A percentile compares a stretch with the other conserved stretches of the same genome.
These are phyloP conservation scores for Paracyclopina nana DNA, from an alignment of 1,140 invertebrate species.

Conservation along the genomic window DNA sequence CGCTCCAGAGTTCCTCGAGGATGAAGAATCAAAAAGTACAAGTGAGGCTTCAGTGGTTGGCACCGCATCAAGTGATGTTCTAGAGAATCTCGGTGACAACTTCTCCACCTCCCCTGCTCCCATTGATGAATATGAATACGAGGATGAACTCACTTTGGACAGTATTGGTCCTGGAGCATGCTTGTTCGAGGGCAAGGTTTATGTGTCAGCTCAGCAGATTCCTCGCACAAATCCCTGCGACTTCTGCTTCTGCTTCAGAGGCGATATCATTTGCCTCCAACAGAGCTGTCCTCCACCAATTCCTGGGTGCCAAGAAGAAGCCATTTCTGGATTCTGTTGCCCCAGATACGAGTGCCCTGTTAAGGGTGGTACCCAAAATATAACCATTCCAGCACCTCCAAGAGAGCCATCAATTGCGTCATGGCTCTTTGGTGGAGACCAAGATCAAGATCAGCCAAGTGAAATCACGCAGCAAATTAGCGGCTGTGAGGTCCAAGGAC, in stretches of 20 bases:
- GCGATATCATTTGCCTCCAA: slow-evolving; percentile 82
- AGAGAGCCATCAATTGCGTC: slow-evolving; percentile 15
- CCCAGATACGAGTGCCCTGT: slow-evolving; percentile 81
- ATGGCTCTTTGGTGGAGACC: slow-evolving; percentile 13
- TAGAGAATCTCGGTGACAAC: neutral
- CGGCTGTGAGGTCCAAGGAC: slow-evolving; percentile 61
- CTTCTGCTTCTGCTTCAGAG: slow-evolving; percentile 90
- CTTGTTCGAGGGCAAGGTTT: slow-evolving; percentile 70
- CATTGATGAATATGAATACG: slow-evolving; percentile 25
- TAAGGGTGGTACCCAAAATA: slow-evolving; percentile 41
- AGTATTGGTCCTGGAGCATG: slow-evolving; percentile 59
- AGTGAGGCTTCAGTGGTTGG: slow-evolving; percentile 9
- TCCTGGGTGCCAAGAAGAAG: slow-evolving; percentile 65
- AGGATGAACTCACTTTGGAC: slow-evolving; percentile 36
- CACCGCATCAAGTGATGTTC: slow-evolving; percentile 5
- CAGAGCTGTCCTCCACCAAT: slow-evolving; percentile 86
- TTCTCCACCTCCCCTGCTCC: slow-evolving; percentile 15
- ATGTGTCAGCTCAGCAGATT: slow-evolving; percentile 81
- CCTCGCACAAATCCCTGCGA: slow-evolving; percentile 80
- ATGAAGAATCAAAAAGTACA: no score
- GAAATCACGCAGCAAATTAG: slow-evolving; percentile 10
- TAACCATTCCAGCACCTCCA: slow-evolving; percentile 43
- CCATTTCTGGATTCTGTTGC: slow-evolving; percentile 79
- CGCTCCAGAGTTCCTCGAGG: no score
- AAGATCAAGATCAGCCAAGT: slow-evolving; percentile 17